Percentiles rank a stretch among this genome's conserved stretches.
Conservation (phyloP, 2,113 vertebrate genomes). For the Nettapus auritus region DNA sequence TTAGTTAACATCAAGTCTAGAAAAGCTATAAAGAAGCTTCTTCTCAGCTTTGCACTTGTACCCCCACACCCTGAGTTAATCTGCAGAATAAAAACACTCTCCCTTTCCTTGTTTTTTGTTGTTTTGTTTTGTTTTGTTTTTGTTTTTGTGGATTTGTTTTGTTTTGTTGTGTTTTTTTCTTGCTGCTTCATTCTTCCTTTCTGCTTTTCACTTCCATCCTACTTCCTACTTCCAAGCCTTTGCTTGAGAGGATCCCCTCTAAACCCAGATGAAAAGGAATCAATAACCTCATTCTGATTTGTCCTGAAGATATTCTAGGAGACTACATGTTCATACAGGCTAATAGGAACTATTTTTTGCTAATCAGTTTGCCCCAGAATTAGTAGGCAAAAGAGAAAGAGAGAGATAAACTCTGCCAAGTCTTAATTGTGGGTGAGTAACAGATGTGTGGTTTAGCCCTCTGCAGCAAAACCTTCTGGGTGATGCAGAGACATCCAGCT, state of each 20-base stretch:
- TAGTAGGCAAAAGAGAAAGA: not conserved
- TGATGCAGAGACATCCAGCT: not conserved
- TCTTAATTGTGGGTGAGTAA: not conserved
- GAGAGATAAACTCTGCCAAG: not conserved
- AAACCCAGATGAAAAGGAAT: not conserved
- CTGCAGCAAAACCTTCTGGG: not conserved
- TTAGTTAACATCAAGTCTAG: not conserved
- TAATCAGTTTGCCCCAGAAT: not conserved
- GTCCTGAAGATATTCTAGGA: not conserved
- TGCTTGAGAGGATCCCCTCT: not conserved
- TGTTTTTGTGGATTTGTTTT: no score
- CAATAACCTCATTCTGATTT: not conserved
- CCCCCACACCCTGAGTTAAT: not conserved
- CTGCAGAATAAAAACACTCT: not conserved
- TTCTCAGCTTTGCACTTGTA: not conserved
- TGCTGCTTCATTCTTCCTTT: not conserved
- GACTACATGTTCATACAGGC: not conserved
- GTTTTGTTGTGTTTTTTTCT: no score
- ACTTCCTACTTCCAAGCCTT: not conserved
- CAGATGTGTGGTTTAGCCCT: not conserved
- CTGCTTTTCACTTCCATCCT: not conserved
- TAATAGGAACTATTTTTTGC: not conserved
- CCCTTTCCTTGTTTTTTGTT: not conserved
- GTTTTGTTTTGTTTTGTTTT: not conserved
- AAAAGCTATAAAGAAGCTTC: not conserved